Evolutionary conservation across 2,113 vertebrate genomes (phyloP), one percentile per base, ranked within the genome.

Genomic region (Mus pahari): DNA sequence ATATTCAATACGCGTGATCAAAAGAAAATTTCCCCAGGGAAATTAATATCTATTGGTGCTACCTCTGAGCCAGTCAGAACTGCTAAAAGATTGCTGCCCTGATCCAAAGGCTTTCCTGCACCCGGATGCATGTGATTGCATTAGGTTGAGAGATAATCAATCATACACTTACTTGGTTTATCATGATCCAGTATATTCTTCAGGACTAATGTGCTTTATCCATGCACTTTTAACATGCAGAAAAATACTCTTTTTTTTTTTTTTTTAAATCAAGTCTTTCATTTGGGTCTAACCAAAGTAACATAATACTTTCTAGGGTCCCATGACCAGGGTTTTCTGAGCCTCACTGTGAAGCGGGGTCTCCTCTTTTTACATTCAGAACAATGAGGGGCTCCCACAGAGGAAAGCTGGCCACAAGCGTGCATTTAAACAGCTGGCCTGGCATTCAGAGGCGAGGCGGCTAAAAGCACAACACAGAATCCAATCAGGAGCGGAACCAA

Each of bases 21-120:
- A 75, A 96, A 96, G 93, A 79, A 91, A 96, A 97, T 92, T 93
- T 96, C 93, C 93, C 84, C 31, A 17, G 81, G 90, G 94, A 97
- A 94, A 95, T 95, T 74, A 94, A 20, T 53, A 62, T 95, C 77
- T 91, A 86, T 66, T 94, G 93, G 77, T 53, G 62, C 58, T 53
- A 83, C 66, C 88, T 94, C 66, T 33, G 60, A 96, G 79, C 16
- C 48, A 60, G 60, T 75, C 36, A 75, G 73, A 77, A 74, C 87
- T 82, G 60, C 79, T 92, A 66, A 66, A 89, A 95, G 83, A 83
- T 12, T 58, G n/a, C 14, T 58, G 68, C 31, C 9, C 1, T 75
- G 83, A 26, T 88, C 89, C n/a, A 89, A 91, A 64, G 4, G n/a
- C 62, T 94, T 82, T 5, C 39, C 64, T 74, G 74, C 26, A 78